phyloP scores from a whole-genome alignment of 2,113 vertebrate genomes.

The Herpetotheres cachinnans region DNA sequence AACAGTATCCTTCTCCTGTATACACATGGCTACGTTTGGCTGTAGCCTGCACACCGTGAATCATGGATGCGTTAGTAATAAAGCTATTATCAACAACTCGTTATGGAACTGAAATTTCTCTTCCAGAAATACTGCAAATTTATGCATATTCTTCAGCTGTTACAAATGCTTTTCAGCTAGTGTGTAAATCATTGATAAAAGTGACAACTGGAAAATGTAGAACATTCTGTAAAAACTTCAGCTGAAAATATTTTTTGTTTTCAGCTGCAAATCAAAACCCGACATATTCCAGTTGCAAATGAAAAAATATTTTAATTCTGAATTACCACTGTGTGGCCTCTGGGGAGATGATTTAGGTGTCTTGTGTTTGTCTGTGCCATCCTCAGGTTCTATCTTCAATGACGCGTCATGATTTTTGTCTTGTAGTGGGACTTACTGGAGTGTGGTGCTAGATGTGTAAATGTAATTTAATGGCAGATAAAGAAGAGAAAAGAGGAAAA shows the following conservation, averaged over 20 bases:
- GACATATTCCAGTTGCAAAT: background rate
- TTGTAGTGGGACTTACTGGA: background rate
- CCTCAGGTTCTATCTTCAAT: background rate
- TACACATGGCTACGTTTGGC: background rate
- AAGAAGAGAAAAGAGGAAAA: background rate
- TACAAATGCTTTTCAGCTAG: background rate
- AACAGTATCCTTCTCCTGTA: background rate
- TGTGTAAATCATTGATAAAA: background rate
- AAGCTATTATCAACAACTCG: background rate
- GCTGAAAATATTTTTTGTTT: background rate
- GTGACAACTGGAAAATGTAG: background rate
- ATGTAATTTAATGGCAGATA: slow-evolving; percentile 19
- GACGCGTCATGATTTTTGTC: background rate
- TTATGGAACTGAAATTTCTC: background rate
- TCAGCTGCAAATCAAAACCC: background rate
- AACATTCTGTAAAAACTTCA: background rate
- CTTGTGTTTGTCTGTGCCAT: background rate
- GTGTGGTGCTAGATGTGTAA: background rate
- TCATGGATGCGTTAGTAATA: background rate
- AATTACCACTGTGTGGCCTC: background rate
- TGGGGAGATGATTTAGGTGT: background rate
- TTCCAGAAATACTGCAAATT: background rate
- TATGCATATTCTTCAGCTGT: background rate
- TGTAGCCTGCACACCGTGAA: background rate
- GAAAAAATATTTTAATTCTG: background rate